Conservation (phyloP, 2,113 vertebrate species). For the Pedetes capensis region DNA sequence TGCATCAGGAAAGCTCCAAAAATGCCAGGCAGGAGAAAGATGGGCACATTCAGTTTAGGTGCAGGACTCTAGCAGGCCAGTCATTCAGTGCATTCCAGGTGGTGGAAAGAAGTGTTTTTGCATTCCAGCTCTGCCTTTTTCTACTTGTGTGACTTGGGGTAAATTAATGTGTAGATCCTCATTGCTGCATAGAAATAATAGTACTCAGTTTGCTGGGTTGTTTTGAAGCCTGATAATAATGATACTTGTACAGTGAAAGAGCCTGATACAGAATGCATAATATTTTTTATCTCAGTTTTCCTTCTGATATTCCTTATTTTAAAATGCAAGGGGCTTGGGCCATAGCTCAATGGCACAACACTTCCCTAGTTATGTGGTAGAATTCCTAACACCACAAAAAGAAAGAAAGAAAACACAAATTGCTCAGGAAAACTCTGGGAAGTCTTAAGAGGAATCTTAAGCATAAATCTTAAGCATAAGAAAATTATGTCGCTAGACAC, state of each 20-base stretch:
- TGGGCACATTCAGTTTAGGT: not conserved
- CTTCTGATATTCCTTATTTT: slow-evolving; percentile 25
- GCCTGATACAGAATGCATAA: not conserved
- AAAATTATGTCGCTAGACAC: slow-evolving; percentile 33
- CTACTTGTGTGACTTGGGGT: not conserved
- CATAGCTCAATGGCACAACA: not conserved
- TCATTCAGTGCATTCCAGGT: not conserved
- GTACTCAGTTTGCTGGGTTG: not conserved
- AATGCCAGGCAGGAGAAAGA: not conserved
- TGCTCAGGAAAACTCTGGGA: slow-evolving; percentile 19
- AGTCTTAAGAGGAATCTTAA: not conserved
- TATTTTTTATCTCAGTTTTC: slow-evolving; percentile 10
- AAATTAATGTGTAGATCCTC: slow-evolving; percentile 21
- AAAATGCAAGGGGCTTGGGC: not conserved
- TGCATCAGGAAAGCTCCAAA: not conserved
- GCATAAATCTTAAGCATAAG: not conserved
- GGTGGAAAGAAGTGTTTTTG: not conserved
- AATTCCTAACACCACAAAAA: not conserved
- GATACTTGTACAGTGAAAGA: slow-evolving; percentile 1
- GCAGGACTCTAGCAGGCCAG: not conserved
- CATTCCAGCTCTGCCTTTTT: not conserved
- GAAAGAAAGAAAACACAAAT: not conserved
- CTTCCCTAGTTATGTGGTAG: not conserved
- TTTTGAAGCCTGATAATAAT: not conserved
- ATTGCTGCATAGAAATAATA: not conserved